phyloP scores from a whole-genome alignment of 1,140 invertebrate species.

The Prorops nasuta region DNA sequence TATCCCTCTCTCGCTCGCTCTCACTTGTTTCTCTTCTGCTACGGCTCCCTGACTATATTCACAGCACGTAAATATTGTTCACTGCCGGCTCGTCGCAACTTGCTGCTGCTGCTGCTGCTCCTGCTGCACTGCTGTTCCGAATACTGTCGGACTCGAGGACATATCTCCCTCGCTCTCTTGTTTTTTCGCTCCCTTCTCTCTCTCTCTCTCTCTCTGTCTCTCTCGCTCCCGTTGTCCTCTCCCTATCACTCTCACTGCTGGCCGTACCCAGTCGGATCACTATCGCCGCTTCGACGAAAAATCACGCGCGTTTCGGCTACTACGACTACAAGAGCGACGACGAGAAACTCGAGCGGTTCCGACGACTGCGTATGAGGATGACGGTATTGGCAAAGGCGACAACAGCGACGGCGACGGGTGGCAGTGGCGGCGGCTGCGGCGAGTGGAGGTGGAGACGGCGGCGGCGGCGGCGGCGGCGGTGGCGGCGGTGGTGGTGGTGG shows the following conservation, averaged over 20 bases:
- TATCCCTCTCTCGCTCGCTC: conserved; percentile 15
- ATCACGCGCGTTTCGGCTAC: conserved; percentile 22
- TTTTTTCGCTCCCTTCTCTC: background rate
- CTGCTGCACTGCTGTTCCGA: background rate
- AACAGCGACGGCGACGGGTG: conserved; percentile 24
- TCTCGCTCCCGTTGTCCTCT: conserved; percentile 3
- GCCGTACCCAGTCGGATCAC: no score
- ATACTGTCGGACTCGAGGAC: background rate
- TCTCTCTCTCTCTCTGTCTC: conserved; percentile 12
- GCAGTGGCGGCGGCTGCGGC: conserved; percentile 18
- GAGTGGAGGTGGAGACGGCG: conserved; percentile 19
- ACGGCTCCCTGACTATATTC: no score
- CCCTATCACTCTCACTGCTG: no score
- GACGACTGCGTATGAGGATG: conserved; percentile 7
- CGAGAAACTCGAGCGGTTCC: no score
- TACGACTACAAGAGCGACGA: conserved; percentile 17
- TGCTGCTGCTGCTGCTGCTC: background rate
- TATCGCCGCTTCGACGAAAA: conserved; percentile 17
- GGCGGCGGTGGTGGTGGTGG: conserved; percentile 4
- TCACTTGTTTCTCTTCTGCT: background rate
- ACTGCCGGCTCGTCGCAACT: no score
- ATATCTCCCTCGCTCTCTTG: background rate
- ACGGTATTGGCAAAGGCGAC: conserved; percentile 18
- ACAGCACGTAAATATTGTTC: no score
- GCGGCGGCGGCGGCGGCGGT: conserved; percentile 12